Conservation (phyloP, 2,113 vertebrate species). For the Calypte anna region DNA sequence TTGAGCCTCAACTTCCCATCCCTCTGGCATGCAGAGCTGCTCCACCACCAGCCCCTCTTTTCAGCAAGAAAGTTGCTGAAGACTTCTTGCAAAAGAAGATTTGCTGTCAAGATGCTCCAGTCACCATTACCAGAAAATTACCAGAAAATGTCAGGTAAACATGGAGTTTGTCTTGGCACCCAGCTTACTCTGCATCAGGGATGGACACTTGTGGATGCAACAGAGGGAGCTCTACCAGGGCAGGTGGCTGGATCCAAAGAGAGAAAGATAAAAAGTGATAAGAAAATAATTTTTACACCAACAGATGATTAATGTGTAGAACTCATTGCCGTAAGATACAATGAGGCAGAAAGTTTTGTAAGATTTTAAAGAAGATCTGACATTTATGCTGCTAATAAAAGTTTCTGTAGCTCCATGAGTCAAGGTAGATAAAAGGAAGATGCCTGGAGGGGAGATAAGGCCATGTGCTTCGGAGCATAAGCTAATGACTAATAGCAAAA, state of each 20-base stretch:
- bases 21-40: background rate
- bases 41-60: background rate
- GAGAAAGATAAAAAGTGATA: background rate
- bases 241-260: background rate
- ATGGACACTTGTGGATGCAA: background rate
- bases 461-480: slow-evolving; percentile 65
- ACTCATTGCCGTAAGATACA: background rate
- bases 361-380: slow-evolving; percentile 63
- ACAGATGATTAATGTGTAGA: slow-evolving; percentile 11
- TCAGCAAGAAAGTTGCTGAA: background rate
- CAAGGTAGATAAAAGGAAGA: slow-evolving; percentile 66
- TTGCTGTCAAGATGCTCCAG: background rate
- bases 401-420: slow-evolving; percentile 58
- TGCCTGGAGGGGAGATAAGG: slow-evolving; percentile 66
- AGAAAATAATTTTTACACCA: slow-evolving; percentile 54
- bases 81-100: background rate
- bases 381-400: slow-evolving; percentile 63
- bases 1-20: slow-evolving; percentile 52
- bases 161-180: background rate
- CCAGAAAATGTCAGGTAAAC: background rate
- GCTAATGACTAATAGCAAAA: slow-evolving; percentile 65
- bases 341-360: slow-evolving; percentile 8
- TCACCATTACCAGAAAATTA: background rate
- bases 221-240: background rate
- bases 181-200: background rate